A percentile compares a stretch with the other conserved stretches of the same genome.
These are phyloP conservation scores for Agonopterix alstromeriana DNA, from an alignment of 2,888 invertebrate genomes.

Conservation along the genomic window DNA sequence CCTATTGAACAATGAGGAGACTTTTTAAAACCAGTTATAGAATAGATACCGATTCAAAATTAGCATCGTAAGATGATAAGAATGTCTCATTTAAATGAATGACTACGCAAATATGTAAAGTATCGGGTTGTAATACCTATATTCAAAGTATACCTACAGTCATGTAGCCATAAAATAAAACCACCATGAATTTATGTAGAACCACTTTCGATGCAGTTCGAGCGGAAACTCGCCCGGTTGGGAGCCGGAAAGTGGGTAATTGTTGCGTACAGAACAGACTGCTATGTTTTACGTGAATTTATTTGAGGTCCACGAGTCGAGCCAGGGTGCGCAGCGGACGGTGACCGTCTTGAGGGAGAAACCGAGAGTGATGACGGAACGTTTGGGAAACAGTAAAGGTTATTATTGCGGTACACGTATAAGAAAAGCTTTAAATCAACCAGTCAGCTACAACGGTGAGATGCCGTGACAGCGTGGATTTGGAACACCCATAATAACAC, in stretches of 20 bases:
- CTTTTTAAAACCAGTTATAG: too few species aligned
- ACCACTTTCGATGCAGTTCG: constrained; percentile 39
- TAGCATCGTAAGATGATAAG: too few species aligned
- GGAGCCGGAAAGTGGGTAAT: constrained; percentile 39
- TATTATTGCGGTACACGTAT: constrained; percentile 1
- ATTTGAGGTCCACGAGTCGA: constrained; percentile 13
- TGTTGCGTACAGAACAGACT: constrained; percentile 24
- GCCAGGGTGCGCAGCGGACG: constrained; percentile 49
- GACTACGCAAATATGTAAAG: too few species aligned
- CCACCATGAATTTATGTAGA: constrained; percentile 3
- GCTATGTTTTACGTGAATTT: constrained; percentile 25
- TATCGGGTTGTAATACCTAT: too few species aligned
- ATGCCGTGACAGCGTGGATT: too few species aligned
- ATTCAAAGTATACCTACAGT: too few species aligned
- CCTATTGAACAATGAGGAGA: too few species aligned
- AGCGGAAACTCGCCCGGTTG: constrained; percentile 21
- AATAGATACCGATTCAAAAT: too few species aligned
- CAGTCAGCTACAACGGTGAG: neutral
- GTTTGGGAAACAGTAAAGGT: constrained; percentile 6
- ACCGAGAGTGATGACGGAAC: constrained; percentile 45
- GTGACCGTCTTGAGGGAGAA: constrained; percentile 54
- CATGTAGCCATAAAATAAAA: too few species aligned
- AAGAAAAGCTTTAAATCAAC: neutral
- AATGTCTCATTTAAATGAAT: too few species aligned
- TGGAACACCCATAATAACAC: too few species aligned